Base-by-base conservation (phyloP, 2,888 invertebrate species). In the Oscheius sp. region DNA sequence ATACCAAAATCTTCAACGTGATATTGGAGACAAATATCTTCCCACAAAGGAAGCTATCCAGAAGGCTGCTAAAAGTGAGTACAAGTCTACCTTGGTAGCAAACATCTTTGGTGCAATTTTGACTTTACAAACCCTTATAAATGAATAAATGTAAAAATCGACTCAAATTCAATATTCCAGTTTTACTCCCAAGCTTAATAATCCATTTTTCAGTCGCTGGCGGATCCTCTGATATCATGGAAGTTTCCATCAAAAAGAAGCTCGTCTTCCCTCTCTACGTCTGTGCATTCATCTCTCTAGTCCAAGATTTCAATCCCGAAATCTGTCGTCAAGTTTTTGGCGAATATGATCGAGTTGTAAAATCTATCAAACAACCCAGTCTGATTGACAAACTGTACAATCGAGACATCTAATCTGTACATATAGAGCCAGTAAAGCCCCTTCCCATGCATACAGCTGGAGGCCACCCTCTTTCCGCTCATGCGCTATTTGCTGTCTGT, bases 371-470 rank as follows among this genome's bases (percentile, higher is more conserved):
- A 44, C 44, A 44, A 20, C 59, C 59, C 2, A 59, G n/a, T n/a
- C 59, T 59, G 28, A 14, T 44, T 28, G 44, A 59, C 17, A 59
- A 54, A 33, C 54, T 54, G 33, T 54, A 54, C 33, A 54, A 54
- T 20, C 1, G 54, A 32, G 54, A 54, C n/a, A 20, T 54, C 8
- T 54, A 33, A 54, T n/a, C n/a, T n/a, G n/a, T n/a, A n/a, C n/a
- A n/a, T n/a, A n/a, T n/a, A n/a, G n/a, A n/a, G n/a, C n/a, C n/a
- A n/a, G n/a, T n/a, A n/a, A n/a, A n/a, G n/a, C n/a, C n/a, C n/a
- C n/a, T n/a, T n/a, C n/a, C n/a, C n/a, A n/a, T n/a, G 28, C 59
- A 44, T 59, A 59, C 59, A 59, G 59, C 59, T 59, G 59, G 44
- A 44, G 26, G n/a, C n/a, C n/a, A n/a, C n/a, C n/a, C 32, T 33